These are phyloP conservation scores for Phalacrocorax carbo DNA, from an alignment of 2,113 vertebrate species.

Conservation along the genomic window DNA sequence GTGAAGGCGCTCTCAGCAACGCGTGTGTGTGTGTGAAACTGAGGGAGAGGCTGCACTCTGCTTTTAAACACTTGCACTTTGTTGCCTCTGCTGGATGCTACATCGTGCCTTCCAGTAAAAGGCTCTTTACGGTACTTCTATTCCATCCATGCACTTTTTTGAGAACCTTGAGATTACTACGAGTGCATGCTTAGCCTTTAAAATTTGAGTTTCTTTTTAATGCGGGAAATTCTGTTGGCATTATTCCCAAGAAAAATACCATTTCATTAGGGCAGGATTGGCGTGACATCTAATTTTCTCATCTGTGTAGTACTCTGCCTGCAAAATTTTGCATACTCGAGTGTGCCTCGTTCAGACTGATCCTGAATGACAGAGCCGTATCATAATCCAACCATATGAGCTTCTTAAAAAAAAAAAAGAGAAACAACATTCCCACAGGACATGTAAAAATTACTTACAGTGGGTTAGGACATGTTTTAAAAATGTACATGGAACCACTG, in stretches of 20 bases:
- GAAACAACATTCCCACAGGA: neutral
- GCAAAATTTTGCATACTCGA: neutral
- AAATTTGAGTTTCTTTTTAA: neutral
- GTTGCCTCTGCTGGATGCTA: neutral
- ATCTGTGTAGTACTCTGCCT: neutral
- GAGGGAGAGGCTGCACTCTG: neutral
- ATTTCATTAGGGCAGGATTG: neutral
- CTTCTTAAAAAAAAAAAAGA: neutral
- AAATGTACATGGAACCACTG: neutral
- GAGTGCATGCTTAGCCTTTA: neutral
- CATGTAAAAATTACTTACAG: neutral
- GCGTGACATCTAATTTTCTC: neutral
- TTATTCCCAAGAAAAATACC: neutral
- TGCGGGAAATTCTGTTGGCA: neutral
- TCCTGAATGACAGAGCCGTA: neutral
- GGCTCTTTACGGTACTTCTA: neutral
- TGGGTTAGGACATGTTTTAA: neutral
- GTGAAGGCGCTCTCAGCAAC: constrained; percentile 60
- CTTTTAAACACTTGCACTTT: constrained; percentile 20
- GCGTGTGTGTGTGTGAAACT: neutral
- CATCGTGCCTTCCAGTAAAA: neutral
- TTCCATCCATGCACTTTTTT: neutral
- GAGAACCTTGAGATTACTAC: neutral
- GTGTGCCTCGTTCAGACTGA: neutral
- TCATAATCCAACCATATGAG: neutral